A percentile compares a stretch with the other conserved stretches of the same genome.
These are phyloP conservation scores for Blera fallax DNA, from an alignment of 2,888 invertebrate genomes.

Conservation along the genomic window DNA sequence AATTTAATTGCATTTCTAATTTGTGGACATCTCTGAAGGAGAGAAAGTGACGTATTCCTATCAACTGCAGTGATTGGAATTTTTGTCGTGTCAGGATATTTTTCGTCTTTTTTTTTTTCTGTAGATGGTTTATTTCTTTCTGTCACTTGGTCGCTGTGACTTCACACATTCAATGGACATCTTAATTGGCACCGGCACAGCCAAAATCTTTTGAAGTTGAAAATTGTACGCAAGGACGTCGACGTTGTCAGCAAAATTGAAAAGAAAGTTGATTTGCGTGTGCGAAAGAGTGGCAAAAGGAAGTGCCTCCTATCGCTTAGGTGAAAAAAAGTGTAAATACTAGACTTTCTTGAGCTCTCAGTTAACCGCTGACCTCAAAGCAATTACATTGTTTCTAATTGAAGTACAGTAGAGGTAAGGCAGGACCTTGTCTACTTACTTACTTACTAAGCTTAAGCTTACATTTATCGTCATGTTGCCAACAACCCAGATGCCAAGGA, in stretches of 20 bases:
- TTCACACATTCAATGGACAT: constrained; percentile 19
- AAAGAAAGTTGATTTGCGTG: background rate
- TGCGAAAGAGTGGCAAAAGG: background rate
- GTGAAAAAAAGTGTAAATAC: background rate
- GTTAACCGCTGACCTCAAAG: background rate
- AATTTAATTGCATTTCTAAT: constrained; percentile 72
- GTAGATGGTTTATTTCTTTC: background rate
- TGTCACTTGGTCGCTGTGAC: background rate
- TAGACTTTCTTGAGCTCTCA: background rate
- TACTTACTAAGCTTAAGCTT: too few species aligned
- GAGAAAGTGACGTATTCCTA: constrained; percentile 51
- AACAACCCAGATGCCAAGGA: too few species aligned
- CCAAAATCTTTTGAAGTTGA: background rate
- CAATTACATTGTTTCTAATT: too few species aligned
- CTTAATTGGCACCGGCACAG: constrained; percentile 29
- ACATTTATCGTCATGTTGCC: too few species aligned
- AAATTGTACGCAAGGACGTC: background rate
- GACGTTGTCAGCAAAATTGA: background rate
- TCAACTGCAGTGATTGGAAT: constrained; percentile 45
- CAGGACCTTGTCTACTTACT: too few species aligned
- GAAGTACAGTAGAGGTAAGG: too few species aligned
- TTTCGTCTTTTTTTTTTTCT: constrained; percentile 13
- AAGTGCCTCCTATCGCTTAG: background rate
- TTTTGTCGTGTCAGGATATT: constrained; percentile 32
- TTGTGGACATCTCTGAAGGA: constrained; percentile 55